These are phyloP conservation scores for Perca flavescens DNA, from an alignment of 2,113 vertebrate genomes.

Conservation along the genomic window DNA sequence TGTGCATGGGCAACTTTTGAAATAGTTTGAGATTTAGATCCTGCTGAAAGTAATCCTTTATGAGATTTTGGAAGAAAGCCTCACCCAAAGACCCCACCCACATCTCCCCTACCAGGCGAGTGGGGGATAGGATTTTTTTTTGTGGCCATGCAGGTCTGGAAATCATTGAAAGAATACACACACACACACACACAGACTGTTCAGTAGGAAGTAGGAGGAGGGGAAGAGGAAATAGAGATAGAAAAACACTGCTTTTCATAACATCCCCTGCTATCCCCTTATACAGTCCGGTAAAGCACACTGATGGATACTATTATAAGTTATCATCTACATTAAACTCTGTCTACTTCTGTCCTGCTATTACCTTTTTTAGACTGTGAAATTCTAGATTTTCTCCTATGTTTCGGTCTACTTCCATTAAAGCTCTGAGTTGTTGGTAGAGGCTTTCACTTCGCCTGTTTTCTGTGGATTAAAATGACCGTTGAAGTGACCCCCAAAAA, in stretches of 20 bases:
- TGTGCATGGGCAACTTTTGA: conserved; percentile 12
- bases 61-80: conserved; percentile 42
- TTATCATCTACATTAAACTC: conserved; percentile 11
- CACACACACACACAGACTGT: conserved; percentile 22
- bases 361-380: neutral
- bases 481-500: neutral
- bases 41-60: conserved; percentile 46
- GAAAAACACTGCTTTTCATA: conserved; percentile 21
- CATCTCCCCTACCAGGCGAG: conserved; percentile 47
- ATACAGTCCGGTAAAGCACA: neutral
- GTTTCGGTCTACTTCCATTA: neutral
- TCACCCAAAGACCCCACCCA: conserved; percentile 56
- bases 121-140: conserved; percentile 25
- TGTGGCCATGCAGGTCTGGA: conserved; percentile 72
- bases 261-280: neutral
- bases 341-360: neutral
- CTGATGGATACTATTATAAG: neutral
- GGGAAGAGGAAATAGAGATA: conserved; percentile 6
- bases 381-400: neutral
- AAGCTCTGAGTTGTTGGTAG: neutral
- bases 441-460: neutral
- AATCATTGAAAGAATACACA: conserved; percentile 69
- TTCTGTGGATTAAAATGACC: neutral
- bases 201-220: conserved; percentile 46
- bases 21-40: conserved; percentile 23